phyloP scores from a whole-genome alignment of 2,888 invertebrate genomes.

The Shargacucullia verbasci region DNA sequence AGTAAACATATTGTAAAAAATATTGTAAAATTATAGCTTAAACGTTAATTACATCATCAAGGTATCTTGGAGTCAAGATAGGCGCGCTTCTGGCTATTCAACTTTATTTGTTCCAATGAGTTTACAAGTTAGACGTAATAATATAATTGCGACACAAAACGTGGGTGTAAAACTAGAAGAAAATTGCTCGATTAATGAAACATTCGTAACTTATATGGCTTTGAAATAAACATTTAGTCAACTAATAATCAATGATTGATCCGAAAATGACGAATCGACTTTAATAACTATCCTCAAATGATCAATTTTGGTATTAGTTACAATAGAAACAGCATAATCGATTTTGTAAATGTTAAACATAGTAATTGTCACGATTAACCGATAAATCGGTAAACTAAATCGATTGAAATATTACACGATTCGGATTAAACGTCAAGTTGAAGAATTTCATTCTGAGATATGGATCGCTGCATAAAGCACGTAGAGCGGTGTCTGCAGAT shows the following conservation, averaged over 20 bases:
- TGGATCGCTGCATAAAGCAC: slow-evolving; percentile 57
- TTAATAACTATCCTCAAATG: background rate
- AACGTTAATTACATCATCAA: too few relatives aligned
- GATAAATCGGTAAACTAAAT: slow-evolving; percentile 41
- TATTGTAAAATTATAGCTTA: too few relatives aligned
- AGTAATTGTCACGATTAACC: slow-evolving; percentile 21
- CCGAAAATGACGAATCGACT: background rate
- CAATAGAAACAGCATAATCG: too few relatives aligned
- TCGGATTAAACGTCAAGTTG: slow-evolving; percentile 46
- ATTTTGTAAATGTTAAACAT: background rate
- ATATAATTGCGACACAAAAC: slow-evolving; percentile 18
- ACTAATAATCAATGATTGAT: slow-evolving; percentile 10
- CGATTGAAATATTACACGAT: slow-evolving; percentile 40
- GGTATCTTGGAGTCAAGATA: background rate
- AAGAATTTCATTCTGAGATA: slow-evolving; percentile 57
- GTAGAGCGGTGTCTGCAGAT: slow-evolving; percentile 59
- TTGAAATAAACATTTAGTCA: slow-evolving; percentile 9
- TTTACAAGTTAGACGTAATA: slow-evolving; percentile 12
- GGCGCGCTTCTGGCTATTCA: background rate
- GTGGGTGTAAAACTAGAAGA: slow-evolving; percentile 29
- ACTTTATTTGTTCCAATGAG: slow-evolving; percentile 1
- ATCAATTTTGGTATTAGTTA: background rate
- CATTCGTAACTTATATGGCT: slow-evolving; percentile 5
- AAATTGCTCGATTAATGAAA: slow-evolving; percentile 26
- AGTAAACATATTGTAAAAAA: too few relatives aligned